Base-by-base conservation (phyloP, 1,140 invertebrate species). In the Mercenaria mercenaria region DNA sequence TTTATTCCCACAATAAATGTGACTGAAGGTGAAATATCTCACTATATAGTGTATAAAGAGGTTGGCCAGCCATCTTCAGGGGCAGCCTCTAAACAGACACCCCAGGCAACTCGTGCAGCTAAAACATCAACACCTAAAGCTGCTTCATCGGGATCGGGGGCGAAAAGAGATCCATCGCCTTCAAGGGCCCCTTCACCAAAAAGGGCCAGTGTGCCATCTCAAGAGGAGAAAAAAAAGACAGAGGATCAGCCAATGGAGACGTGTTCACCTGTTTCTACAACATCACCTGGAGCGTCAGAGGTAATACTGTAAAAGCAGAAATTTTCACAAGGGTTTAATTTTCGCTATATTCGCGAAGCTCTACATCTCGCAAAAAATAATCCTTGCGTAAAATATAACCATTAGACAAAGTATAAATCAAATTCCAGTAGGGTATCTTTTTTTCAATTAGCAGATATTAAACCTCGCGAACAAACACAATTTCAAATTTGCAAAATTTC, bases 1-100 rank as follows among this genome's bases (percentile, higher is more conserved):
- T 93, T 95, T 84, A 83, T 92, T 82, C 90, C 90, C 15, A 81
- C 87, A 47, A 91, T 94, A 34, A 90, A 88, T 41, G 88, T 94
- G 18, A 92, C 88, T 2, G 92, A 93, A 52, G 87, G 91, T 29
- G 91, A 95, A 41, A 88, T 95, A 47, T 76, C 92, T 59, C 79
- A 88, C 18, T 95, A 93, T 90, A 74, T 95, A 59, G 87, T 91
- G 29, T 89, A 83, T 39, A 82, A 89, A 39, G 47, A 50, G 37
- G 86, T 67, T 10, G 56, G 86, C 0, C 83, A 72, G n/a, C 61
- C 43, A 23, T 85, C 83, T 18, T 43, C 64, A 2, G 67, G n/a
- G 20, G 69, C 69, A 32, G 32, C 64, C 15, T 20, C 61, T 29
- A 23, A 13, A 37, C 20, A 41, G 20, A 11, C 39, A 11, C 3